Base-by-base conservation (phyloP, 2,797 vertebrate genomes). In the Arremon aurantiirostris region DNA sequence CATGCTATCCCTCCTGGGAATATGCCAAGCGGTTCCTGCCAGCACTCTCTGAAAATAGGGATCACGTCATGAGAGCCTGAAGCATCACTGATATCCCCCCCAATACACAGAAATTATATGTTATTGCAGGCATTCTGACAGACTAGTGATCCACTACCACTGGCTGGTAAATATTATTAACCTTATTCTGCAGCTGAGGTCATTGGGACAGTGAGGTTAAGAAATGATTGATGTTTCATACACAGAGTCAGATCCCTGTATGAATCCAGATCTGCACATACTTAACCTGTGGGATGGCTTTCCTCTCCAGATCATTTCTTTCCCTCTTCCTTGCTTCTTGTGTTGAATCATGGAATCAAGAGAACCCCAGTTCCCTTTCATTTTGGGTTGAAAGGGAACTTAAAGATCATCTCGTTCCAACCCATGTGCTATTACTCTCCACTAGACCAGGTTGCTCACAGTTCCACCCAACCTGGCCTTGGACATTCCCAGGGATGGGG, bases 361-460 rank as follows among this genome's bases (percentile, higher is more conserved):
- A 78, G 30, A 35, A 59, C 22, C 22, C 26, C 6, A 35, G 52
- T 42, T 42, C 41, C 41, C 41, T 42, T 18, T 42, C 41, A 18
- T 9, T 32, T 34, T 35, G 18, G 11, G 8, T 6, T 41, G 59
- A 41, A 53, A 60, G 19, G 4, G 20, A 65, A 5, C 8, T 18
- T 21, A 27, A 35, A 23, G 26, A 4, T 7, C 24, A 23, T 28
- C 12, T 65, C 1, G 0, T 59, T 83, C 30, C 26, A 30, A 27
- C 2, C 17, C 7, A 11, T 2, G 1, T 50, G 37, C 14, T 8
- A 24, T 0, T n/a, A n/a, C n/a, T n/a, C n/a, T 47, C 23, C 32
- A 12, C 27, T 9, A 18, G 0, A 2, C 5, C 66, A 42, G 34
- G 5, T 3, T 72, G 22, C 23, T 32, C 66, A 66, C 13, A 72